A percentile compares a stretch with the other conserved stretches of the same genome.
These are phyloP conservation scores for Ranitomeya imitator DNA, from an alignment of 2,113 vertebrate genomes.

Conservation along the genomic window DNA sequence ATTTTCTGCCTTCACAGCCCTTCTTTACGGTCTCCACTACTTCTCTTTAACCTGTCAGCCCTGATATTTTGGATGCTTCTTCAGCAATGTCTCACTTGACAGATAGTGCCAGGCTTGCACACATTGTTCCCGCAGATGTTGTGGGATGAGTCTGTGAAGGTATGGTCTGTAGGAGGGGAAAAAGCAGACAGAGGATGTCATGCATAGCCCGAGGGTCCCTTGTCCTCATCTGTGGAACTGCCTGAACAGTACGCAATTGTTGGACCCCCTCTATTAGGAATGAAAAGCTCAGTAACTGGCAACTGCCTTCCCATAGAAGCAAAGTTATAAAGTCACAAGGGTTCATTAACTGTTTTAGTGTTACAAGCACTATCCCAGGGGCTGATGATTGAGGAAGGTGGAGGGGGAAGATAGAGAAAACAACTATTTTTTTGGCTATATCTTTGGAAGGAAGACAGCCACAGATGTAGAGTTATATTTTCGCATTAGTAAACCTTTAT, in stretches of 20 bases:
- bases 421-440: neutral
- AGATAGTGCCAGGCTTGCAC: neutral
- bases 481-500: neutral
- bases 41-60: neutral
- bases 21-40: neutral
- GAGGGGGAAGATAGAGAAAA: neutral
- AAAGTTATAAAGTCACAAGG: conserved; percentile 35
- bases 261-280: conserved; percentile 37
- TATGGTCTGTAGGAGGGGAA: conserved; percentile 45
- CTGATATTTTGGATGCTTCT: neutral
- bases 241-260: conserved; percentile 52
- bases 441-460: neutral
- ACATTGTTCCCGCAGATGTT: conserved; percentile 16
- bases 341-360: conserved; percentile 36
- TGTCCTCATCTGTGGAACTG: conserved; percentile 47
- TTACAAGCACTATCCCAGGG: neutral
- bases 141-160: conserved; percentile 37
- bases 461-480: neutral
- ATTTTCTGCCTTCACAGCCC: neutral
- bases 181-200: conserved; percentile 29
- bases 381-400: neutral
- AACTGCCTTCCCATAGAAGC: conserved; percentile 53
- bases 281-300: conserved; percentile 31
- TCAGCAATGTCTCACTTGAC: neutral
- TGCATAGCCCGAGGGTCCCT: conserved; percentile 38